Evolutionary conservation across 1,140 invertebrate genomes (phyloP).

Genomic region (Rhagoletis pomonella): DNA sequence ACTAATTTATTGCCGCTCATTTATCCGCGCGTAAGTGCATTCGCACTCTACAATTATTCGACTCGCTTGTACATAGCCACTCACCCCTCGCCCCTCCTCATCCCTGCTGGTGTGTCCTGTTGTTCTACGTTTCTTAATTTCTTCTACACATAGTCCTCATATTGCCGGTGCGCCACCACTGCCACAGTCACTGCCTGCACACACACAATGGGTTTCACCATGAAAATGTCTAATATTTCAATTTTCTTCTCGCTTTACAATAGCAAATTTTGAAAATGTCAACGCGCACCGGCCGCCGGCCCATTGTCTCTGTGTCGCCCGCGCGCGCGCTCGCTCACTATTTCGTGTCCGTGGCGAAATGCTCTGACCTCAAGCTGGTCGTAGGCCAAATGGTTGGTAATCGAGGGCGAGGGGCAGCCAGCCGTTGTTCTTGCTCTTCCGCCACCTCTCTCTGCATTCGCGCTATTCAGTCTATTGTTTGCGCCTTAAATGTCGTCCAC

Average conservation of each 20-base stretch:
- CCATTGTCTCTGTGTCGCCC: background rate
- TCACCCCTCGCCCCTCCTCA: background rate
- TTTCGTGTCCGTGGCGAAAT: slow-evolving; percentile 12
- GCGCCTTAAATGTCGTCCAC: slow-evolving; percentile 38
- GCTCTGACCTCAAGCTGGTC: slow-evolving; percentile 44
- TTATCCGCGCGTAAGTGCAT: slow-evolving; percentile 44
- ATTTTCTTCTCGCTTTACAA: slow-evolving; percentile 51
- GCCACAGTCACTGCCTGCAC: background rate
- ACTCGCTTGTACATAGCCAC: slow-evolving; percentile 10
- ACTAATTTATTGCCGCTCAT: slow-evolving; percentile 49
- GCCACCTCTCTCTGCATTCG: background rate
- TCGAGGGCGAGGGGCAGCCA: background rate
- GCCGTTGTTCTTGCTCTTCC: background rate
- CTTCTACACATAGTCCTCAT: background rate
- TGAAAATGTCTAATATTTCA: slow-evolving; percentile 52
- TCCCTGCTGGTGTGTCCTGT: background rate
- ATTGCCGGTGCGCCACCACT: background rate
- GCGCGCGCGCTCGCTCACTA: background rate
- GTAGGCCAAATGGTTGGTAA: slow-evolving; percentile 8
- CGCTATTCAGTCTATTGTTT: background rate
- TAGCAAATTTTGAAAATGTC: slow-evolving; percentile 43
- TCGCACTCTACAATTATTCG: slow-evolving; percentile 31
- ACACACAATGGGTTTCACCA: slow-evolving; percentile 31
- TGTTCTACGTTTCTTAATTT: background rate
- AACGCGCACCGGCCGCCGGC: background rate